These are phyloP conservation scores for Menura novaehollandiae DNA, from an alignment of 2,113 vertebrate species.

Conservation along the genomic window DNA sequence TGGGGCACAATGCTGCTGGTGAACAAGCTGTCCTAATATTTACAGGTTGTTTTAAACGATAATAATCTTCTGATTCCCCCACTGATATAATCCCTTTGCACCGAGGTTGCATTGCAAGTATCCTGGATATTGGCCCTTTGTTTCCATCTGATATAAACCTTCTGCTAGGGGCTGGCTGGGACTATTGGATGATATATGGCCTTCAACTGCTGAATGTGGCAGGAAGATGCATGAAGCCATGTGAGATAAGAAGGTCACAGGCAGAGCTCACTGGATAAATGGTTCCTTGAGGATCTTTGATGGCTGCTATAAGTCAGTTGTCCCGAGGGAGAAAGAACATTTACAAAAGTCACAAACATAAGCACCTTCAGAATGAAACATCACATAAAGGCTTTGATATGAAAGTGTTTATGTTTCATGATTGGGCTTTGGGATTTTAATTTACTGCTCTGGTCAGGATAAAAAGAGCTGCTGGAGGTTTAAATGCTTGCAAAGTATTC, in stretches of 20 bases:
- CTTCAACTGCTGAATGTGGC: background rate
- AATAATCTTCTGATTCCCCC: background rate
- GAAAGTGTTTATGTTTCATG: background rate
- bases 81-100: background rate
- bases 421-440: background rate
- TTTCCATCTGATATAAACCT: background rate
- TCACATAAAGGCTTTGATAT: background rate
- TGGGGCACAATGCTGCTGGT: background rate
- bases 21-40: background rate
- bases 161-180: background rate
- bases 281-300: background rate
- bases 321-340: background rate
- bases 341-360: background rate
- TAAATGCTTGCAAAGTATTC: background rate
- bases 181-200: background rate
- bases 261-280: background rate
- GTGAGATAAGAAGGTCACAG: background rate
- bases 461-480: background rate
- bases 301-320: background rate
- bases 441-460: background rate
- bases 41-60: background rate
- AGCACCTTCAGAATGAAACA: background rate
- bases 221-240: background rate
- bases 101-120: background rate
- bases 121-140: background rate